phyloP scores from a whole-genome alignment of 1,140 invertebrate genomes.

The Proctacanthus coquilletti region DNA sequence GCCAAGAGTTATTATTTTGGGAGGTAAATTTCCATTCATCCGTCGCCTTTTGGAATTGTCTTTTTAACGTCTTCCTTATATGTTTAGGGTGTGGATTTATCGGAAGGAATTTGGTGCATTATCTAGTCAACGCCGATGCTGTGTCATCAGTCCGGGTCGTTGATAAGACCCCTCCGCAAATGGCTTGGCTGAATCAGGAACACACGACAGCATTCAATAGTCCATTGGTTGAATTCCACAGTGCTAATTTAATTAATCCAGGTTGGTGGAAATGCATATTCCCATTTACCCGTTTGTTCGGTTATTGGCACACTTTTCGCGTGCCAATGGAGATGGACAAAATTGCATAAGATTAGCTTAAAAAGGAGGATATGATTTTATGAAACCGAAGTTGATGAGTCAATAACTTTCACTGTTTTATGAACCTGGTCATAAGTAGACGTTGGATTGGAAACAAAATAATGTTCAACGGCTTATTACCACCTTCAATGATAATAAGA shows the following conservation, averaged over 20 bases:
- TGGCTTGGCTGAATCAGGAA: conserved; percentile 67
- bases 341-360: too few relatives aligned
- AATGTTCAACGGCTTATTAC: too few relatives aligned
- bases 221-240: conserved; percentile 71
- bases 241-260: conserved; percentile 78
- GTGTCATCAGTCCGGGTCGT: conserved; percentile 61
- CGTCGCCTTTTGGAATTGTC: not conserved
- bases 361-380: too few relatives aligned
- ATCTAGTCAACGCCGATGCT: conserved; percentile 62
- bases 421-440: too few relatives aligned
- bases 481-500: too few relatives aligned
- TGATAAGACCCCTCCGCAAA: conserved; percentile 84
- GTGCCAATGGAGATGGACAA: too few relatives aligned
- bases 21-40: conserved; percentile 19
- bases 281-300: too few relatives aligned
- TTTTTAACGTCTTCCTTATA: conserved; percentile 7
- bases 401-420: too few relatives aligned
- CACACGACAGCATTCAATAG: conserved; percentile 56
- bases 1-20: conserved; percentile 25
- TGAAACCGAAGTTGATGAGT: too few relatives aligned
- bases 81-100: conserved; percentile 79
- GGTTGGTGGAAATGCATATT: conserved; percentile 44
- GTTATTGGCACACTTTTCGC: too few relatives aligned
- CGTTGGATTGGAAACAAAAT: too few relatives aligned
- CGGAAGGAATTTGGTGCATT: conserved; percentile 71